These are phyloP conservation scores for Euproctis similis DNA, from an alignment of 2,888 invertebrate genomes.

Conservation along the genomic window DNA sequence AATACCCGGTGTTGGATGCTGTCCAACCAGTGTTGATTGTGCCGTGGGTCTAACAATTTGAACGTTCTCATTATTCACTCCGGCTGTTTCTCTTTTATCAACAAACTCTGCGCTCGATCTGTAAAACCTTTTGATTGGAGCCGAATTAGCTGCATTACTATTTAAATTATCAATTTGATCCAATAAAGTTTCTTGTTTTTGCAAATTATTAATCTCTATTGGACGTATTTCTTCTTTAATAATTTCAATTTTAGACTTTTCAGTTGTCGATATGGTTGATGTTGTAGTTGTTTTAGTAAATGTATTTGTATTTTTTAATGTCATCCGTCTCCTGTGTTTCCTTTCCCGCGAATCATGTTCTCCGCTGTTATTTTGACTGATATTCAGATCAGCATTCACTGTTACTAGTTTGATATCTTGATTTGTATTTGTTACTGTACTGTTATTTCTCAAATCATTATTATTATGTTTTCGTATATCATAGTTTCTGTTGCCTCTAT, in stretches of 20 bases:
- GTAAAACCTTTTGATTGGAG: constrained; percentile 52
- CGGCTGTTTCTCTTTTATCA: constrained; percentile 43
- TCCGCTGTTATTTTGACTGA: constrained; percentile 31
- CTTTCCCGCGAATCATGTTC: constrained; percentile 39
- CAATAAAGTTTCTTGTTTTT: constrained; percentile 43
- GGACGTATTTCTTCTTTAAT: constrained; percentile 50
- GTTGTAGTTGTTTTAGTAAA: constrained; percentile 18
- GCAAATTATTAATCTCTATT: constrained; percentile 29
- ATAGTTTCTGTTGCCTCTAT: constrained; percentile 51
- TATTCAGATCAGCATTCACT: constrained; percentile 44
- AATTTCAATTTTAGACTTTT: constrained; percentile 33
- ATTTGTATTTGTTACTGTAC: constrained; percentile 22
- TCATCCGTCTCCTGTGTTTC: constrained; percentile 54
- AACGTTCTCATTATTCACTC: constrained; percentile 56
- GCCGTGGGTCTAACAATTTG: constrained; percentile 58
- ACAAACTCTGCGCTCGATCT: constrained; percentile 57
- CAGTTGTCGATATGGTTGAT: constrained; percentile 21
- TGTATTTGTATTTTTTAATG: constrained; percentile 30
- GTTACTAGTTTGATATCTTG: constrained; percentile 39
- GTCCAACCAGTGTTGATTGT: constrained; percentile 43
- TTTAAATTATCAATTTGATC: constrained; percentile 48
- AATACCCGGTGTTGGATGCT: constrained; percentile 43
- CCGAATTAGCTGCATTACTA: constrained; percentile 31
- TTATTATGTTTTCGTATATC: constrained; percentile 22
- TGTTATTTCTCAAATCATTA: too few species aligned